Percentiles rank a stretch among this genome's conserved stretches.
These are phyloP conservation scores for Andrena flavipes DNA, from an alignment of 2,888 invertebrate species.

Conservation along the genomic window DNA sequence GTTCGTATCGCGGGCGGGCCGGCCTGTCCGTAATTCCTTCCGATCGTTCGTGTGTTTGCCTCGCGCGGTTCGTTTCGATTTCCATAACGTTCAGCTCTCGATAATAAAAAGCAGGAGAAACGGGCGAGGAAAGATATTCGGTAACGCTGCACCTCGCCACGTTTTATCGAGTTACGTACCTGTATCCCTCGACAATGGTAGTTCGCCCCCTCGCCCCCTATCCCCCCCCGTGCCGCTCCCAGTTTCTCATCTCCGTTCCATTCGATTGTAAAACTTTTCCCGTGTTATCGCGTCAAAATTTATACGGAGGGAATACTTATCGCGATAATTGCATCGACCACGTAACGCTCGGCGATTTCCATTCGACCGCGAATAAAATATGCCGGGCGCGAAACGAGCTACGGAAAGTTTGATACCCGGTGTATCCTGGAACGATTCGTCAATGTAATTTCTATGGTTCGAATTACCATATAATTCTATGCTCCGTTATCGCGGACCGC, in stretches of 20 bases:
- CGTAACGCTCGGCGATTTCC: slow-evolving; percentile 12
- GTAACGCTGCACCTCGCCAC: slow-evolving; percentile 13
- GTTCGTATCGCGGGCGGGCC: slow-evolving; percentile 19
- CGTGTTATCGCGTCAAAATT: neutral
- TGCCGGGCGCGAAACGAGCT: neutral
- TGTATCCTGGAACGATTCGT: slow-evolving; percentile 17
- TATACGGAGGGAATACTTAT: slow-evolving; percentile 21
- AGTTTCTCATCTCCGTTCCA: slow-evolving; percentile 29
- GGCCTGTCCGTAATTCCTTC: slow-evolving; percentile 14
- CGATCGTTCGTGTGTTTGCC: slow-evolving; percentile 18
- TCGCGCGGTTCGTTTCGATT: slow-evolving; percentile 5
- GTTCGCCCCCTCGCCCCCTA: neutral
- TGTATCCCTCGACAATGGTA: neutral
- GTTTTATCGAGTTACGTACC: slow-evolving; percentile 4
- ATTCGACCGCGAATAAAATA: slow-evolving; percentile 14
- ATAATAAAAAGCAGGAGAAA: neutral
- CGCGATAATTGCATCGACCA: slow-evolving; percentile 22
- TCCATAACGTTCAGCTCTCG: slow-evolving; percentile 15
- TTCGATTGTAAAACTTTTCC: slow-evolving; percentile 23
- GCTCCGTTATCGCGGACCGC: slow-evolving; percentile 5
- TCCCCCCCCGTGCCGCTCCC: neutral
- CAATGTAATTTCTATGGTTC: slow-evolving; percentile 12
- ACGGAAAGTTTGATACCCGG: slow-evolving; percentile 7
- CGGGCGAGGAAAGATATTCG: neutral
- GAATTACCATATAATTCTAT: slow-evolving; percentile 22